A percentile compares a stretch with the other conserved stretches of the same genome.
phyloP scores from a whole-genome alignment of 2,797 vertebrate genomes.

The Acanthurus tractus region DNA sequence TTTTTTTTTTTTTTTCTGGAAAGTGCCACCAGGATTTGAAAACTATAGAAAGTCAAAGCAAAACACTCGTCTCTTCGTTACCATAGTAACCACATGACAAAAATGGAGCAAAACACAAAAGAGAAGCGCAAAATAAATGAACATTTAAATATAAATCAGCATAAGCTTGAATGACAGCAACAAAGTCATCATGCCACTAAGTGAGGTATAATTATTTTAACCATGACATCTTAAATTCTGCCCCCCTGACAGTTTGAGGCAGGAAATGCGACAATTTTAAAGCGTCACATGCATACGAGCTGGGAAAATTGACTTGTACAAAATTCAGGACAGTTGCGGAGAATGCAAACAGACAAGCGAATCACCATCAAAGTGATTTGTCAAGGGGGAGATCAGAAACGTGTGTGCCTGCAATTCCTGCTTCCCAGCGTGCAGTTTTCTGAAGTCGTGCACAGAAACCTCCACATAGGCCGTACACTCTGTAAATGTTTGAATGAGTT shows the following conservation, averaged over 20 bases:
- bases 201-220: constrained; percentile 74
- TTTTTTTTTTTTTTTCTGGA: not conserved
- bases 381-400: constrained; percentile 52
- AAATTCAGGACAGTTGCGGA: constrained; percentile 59
- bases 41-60: not conserved
- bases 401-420: constrained; percentile 44
- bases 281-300: constrained; percentile 36
- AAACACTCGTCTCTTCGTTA: constrained; percentile 52
- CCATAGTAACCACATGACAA: constrained; percentile 73
- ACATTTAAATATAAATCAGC: constrained; percentile 69
- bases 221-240: constrained; percentile 56
- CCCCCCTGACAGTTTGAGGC: constrained; percentile 49
- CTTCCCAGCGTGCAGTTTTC: constrained; percentile 52
- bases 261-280: constrained; percentile 60
- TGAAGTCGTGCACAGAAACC: constrained; percentile 31
- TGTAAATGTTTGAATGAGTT: constrained; percentile 45
- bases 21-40: constrained; percentile 4
- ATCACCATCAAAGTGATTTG: constrained; percentile 76
- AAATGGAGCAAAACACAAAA: constrained; percentile 64
- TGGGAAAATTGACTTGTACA: constrained; percentile 52
- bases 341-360: constrained; percentile 71
- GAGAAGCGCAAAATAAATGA: constrained; percentile 46
- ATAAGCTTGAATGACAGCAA: constrained; percentile 67
- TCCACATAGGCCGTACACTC: constrained; percentile 7
- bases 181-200: constrained; percentile 54